Conservation (phyloP, 2,888 invertebrate genomes). For the Dendrolimus houi region DNA sequence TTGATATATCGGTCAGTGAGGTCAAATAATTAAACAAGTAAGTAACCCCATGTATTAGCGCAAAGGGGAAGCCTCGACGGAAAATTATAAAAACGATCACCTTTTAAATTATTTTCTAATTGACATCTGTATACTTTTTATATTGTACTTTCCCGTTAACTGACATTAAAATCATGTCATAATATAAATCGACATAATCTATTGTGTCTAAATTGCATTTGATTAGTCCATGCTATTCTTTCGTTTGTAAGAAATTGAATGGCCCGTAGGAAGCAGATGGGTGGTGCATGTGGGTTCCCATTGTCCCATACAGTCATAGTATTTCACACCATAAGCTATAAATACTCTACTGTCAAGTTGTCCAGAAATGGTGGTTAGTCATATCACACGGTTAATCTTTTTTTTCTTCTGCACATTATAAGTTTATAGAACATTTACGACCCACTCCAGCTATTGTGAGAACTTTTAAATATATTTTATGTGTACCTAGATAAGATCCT, state of each 20-base stretch:
- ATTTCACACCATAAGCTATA: slow-evolving; percentile 39
- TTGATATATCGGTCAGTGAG: too few relatives aligned
- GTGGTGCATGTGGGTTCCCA: slow-evolving; percentile 44
- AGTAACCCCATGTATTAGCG: too few relatives aligned
- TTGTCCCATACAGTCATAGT: slow-evolving; percentile 46
- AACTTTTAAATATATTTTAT: not conserved
- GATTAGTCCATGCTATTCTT: slow-evolving; percentile 35
- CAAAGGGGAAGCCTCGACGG: too few relatives aligned
- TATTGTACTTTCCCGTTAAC: too few relatives aligned
- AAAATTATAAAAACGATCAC: too few relatives aligned
- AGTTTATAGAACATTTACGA: not conserved
- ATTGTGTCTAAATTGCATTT: slow-evolving; percentile 16
- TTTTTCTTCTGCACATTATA: slow-evolving; percentile 1
- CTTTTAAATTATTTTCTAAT: too few relatives aligned
- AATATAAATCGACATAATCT: slow-evolving; percentile 8
- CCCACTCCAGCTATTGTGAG: not conserved
- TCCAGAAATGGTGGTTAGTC: slow-evolving; percentile 1
- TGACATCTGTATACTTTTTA: too few relatives aligned
- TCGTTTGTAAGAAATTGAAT: slow-evolving; percentile 36
- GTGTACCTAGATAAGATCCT: too few relatives aligned
- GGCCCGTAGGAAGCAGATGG: slow-evolving; percentile 49
- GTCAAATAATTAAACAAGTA: too few relatives aligned
- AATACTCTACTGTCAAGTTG: slow-evolving; percentile 23
- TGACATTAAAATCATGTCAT: slow-evolving; percentile 1
- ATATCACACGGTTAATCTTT: slow-evolving; percentile 5